These are phyloP conservation scores for Cepaea nemoralis DNA, from an alignment of 1,140 invertebrate genomes.

Conservation along the genomic window DNA sequence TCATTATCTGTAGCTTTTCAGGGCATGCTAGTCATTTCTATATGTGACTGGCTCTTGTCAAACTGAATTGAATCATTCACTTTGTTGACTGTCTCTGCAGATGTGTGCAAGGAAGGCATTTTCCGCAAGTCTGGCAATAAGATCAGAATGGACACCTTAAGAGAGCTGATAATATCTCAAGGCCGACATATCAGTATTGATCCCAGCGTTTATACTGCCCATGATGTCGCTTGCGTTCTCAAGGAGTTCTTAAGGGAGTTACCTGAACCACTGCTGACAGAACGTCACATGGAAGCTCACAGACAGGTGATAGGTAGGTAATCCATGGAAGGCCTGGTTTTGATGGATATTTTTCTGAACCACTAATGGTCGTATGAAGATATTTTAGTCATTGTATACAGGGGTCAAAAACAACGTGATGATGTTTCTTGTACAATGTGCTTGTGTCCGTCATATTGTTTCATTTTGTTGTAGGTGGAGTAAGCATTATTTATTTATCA, in stretches of 20 bases:
- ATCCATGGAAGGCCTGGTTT: neutral
- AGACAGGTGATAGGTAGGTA: conserved; percentile 84
- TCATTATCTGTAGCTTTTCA: too few relatives aligned
- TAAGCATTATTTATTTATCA: too few relatives aligned
- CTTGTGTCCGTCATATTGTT: too few relatives aligned
- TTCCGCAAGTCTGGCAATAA: conserved; percentile 90
- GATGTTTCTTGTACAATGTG: too few relatives aligned
- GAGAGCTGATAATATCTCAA: conserved; percentile 80
- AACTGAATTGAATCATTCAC: neutral
- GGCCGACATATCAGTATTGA: conserved; percentile 76
- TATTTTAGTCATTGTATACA: too few relatives aligned
- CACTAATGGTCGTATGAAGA: too few relatives aligned
- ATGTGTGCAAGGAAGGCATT: conserved; percentile 88
- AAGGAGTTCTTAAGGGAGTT: conserved; percentile 89
- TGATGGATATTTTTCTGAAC: too few relatives aligned
- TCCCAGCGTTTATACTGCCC: conserved; percentile 81
- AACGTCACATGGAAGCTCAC: conserved; percentile 89
- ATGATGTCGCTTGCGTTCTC: conserved; percentile 93
- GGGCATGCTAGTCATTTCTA: too few relatives aligned
- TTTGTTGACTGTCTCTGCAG: conserved; percentile 72
- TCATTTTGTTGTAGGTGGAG: too few relatives aligned
- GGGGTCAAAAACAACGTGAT: too few relatives aligned
- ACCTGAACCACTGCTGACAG: conserved; percentile 88
- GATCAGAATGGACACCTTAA: conserved; percentile 86
- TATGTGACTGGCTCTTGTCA: too few relatives aligned